Percentiles rank a stretch among this genome's conserved stretches.
Conservation (phyloP, 2,113 vertebrate species). For the Hemibagrus wyckioides region DNA sequence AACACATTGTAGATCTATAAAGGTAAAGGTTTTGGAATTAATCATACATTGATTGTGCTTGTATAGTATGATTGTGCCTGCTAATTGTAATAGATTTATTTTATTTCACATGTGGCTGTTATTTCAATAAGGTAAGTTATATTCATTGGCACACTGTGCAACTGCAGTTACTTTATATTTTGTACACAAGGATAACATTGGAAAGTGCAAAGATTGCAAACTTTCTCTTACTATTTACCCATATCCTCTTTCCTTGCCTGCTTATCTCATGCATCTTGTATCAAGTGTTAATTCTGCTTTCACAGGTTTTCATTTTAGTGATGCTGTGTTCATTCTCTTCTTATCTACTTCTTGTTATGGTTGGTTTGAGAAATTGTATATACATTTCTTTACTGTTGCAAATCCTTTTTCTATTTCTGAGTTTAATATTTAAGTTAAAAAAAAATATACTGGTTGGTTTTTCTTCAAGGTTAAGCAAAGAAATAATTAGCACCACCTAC, state of each 20-base stretch:
- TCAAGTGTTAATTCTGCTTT: too few relatives aligned
- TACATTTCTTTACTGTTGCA: too few relatives aligned
- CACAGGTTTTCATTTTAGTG: too few relatives aligned
- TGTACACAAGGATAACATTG: conserved; percentile 52
- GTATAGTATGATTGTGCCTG: neutral
- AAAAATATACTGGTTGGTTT: neutral
- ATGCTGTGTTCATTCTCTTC: neutral
- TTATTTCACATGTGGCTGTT: neutral
- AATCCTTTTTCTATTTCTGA: neutral
- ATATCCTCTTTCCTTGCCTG: conserved; percentile 64
- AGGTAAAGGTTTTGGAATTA: neutral
- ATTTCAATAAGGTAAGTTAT: neutral
- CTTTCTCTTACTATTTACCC: conserved; percentile 59
- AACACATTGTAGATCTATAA: neutral
- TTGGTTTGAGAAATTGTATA: too few relatives aligned
- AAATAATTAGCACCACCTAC: neutral
- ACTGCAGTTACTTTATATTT: conserved; percentile 26
- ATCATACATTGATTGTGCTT: neutral
- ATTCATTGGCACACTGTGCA: neutral
- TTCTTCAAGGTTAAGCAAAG: neutral
- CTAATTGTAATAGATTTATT: neutral
- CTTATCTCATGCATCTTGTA: conserved; percentile 28
- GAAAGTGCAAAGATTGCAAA: conserved; percentile 56
- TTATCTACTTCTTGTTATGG: too few relatives aligned
- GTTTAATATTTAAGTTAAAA: neutral